Percentiles rank a stretch among this genome's conserved stretches.
Evolutionary conservation across 1,140 invertebrate genomes (phyloP).

Genomic region (Lycorma delicatula): DNA sequence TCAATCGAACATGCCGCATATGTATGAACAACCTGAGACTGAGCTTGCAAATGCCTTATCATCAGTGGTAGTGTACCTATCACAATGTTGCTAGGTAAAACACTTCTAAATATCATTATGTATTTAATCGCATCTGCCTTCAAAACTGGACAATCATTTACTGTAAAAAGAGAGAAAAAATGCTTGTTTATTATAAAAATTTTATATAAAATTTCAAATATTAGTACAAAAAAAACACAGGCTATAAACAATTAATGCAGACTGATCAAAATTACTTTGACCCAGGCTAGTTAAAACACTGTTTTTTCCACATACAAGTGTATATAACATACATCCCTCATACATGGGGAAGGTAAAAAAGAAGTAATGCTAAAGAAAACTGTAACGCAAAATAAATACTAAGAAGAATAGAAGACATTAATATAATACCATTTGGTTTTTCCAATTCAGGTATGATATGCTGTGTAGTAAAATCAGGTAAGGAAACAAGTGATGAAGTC

Average conservation of each 20-base stretch:
- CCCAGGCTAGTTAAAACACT: neutral
- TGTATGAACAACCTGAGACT: conserved; percentile 84
- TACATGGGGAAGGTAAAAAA: too few relatives aligned
- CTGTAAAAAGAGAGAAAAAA: conserved; percentile 44
- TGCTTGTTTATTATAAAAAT: neutral
- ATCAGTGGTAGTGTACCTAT: conserved; percentile 66
- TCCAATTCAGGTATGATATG: conserved; percentile 82
- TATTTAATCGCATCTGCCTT: conserved; percentile 96
- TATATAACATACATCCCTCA: too few relatives aligned
- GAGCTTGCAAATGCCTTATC: conserved; percentile 56
- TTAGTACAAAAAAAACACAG: neutral
- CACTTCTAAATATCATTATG: conserved; percentile 87
- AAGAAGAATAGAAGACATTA: too few relatives aligned
- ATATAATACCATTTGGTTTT: conserved; percentile 62
- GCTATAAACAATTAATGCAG: neutral
- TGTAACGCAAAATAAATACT: too few relatives aligned
- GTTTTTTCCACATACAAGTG: too few relatives aligned
- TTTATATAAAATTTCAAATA: neutral
- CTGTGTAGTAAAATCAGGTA: conserved; percentile 75
- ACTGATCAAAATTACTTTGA: neutral
- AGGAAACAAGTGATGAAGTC: conserved; percentile 78
- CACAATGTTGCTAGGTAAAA: conserved; percentile 71
- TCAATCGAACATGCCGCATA: conserved; percentile 90
- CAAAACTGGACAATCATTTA: conserved; percentile 79
- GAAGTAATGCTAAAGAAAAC: too few relatives aligned